phyloP scores from a whole-genome alignment of 2,888 invertebrate species.

The Argyresthia albistria region DNA sequence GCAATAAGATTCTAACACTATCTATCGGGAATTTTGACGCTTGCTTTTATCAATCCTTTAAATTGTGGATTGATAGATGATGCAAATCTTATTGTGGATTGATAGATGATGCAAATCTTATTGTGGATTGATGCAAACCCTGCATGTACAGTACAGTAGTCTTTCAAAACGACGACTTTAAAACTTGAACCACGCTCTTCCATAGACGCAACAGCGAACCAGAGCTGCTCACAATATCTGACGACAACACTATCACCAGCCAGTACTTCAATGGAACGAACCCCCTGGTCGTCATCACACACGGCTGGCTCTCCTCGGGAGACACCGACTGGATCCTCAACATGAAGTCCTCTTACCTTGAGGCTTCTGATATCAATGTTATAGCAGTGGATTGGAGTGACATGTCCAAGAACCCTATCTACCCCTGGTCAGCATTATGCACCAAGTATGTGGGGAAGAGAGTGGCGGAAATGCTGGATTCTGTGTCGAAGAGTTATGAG shows the following conservation, averaged over 20 bases:
- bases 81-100: no score
- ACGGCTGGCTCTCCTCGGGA: slow-evolving; percentile 65
- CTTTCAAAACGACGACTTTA: no score
- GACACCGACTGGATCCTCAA: slow-evolving; percentile 38
- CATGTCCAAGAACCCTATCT: slow-evolving; percentile 41
- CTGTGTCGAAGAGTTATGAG: slow-evolving; percentile 24
- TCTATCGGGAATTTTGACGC: no score
- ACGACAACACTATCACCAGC: slow-evolving; percentile 26
- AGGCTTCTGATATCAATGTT: slow-evolving; percentile 56
- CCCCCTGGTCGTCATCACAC: slow-evolving; percentile 61
- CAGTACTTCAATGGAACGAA: slow-evolving; percentile 47
- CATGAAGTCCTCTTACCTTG: slow-evolving; percentile 54
- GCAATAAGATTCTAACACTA: no score
- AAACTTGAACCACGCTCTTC: not conserved
- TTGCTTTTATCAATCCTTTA: no score
- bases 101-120: no score
- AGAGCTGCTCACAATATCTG: slow-evolving; percentile 24
- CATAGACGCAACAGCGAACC: slow-evolving; percentile 34
- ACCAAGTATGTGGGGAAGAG: slow-evolving; percentile 55
- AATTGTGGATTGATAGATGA: no score
- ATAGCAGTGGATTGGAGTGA: slow-evolving; percentile 62
- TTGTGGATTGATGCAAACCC: no score
- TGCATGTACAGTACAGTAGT: no score
- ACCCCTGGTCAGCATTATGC: slow-evolving; percentile 50
- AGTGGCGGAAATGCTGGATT: slow-evolving; percentile 34